Percentiles rank a stretch among this genome's conserved stretches.
These are phyloP conservation scores for Atopsyche davidsoni DNA, from an alignment of 1,140 invertebrate genomes.

Conservation along the genomic window DNA sequence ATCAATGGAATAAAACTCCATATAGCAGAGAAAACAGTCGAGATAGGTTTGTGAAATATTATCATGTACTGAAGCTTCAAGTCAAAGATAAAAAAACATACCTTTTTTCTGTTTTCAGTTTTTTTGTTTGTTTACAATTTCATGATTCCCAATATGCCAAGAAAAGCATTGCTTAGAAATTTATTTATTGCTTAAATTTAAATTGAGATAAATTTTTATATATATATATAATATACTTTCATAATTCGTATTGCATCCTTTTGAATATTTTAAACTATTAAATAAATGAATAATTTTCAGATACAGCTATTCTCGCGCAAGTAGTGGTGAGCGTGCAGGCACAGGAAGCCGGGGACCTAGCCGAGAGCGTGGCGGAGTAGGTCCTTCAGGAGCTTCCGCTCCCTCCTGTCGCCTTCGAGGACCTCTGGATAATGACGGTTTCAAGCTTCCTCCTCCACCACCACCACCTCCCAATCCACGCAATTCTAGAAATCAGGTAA, in stretches of 20 bases:
- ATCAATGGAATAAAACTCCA: conserved; percentile 17
- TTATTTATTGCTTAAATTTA: too few relatives aligned
- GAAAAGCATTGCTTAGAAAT: too few relatives aligned
- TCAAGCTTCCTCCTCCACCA: conserved; percentile 25
- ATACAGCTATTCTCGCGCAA: conserved; percentile 24
- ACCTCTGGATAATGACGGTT: conserved; percentile 20
- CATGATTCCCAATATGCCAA: too few relatives aligned
- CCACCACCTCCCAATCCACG: conserved; percentile 12
- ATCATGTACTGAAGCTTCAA: too few relatives aligned
- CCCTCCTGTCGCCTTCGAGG: background rate
- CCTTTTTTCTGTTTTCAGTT: too few relatives aligned
- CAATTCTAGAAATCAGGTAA: conserved; percentile 28
- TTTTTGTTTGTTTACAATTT: too few relatives aligned
- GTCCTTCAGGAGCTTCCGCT: background rate
- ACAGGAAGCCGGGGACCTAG: conserved; percentile 16
- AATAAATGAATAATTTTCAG: conserved; percentile 2
- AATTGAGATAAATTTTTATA: too few relatives aligned
- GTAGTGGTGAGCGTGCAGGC: conserved; percentile 19
- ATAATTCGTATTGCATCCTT: too few relatives aligned
- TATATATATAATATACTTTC: too few relatives aligned
- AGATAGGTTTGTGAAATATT: conserved; percentile 18
- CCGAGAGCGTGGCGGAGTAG: conserved; percentile 14
- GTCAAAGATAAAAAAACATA: too few relatives aligned
- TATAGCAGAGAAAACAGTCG: conserved; percentile 28
- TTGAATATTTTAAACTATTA: too few relatives aligned